These are phyloP conservation scores for Brevimyrus niger DNA, from an alignment of 2,113 vertebrate species.

Conservation along the genomic window DNA sequence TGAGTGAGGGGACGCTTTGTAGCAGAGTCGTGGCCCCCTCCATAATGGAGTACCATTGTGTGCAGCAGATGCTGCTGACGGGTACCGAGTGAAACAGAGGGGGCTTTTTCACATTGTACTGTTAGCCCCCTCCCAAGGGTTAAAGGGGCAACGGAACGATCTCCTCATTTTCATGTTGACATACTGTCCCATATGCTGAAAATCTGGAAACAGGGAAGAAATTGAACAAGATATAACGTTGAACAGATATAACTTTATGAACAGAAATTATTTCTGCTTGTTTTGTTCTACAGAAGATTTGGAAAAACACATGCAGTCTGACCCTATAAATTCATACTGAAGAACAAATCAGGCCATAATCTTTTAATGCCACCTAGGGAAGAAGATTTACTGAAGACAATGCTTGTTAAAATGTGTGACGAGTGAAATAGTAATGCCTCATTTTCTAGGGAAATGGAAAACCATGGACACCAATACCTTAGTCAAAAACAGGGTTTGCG, in stretches of 20 bases:
- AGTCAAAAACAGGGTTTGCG: neutral
- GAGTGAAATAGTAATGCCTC: neutral
- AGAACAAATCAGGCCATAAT: neutral
- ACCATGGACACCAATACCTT: neutral
- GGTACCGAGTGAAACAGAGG: neutral
- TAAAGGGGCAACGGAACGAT: neutral
- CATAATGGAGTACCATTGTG: neutral
- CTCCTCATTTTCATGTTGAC: neutral
- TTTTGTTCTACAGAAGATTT: neutral
- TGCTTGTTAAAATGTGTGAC: neutral
- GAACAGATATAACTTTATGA: neutral
- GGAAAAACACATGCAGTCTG: neutral
- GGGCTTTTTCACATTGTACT: neutral
- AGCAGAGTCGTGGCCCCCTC: neutral
- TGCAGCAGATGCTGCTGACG: neutral
- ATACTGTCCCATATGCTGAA: neutral
- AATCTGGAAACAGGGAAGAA: neutral
- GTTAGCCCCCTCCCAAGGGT: neutral
- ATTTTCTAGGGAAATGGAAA: neutral
- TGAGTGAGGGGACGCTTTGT: neutral
- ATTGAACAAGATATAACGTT: neutral
- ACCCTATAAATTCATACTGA: neutral
- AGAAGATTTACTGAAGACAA: neutral
- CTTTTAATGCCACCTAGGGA: neutral
- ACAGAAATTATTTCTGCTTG: neutral